Conservation (phyloP, 1,140 invertebrate species). For the Bombyx mandarina region DNA sequence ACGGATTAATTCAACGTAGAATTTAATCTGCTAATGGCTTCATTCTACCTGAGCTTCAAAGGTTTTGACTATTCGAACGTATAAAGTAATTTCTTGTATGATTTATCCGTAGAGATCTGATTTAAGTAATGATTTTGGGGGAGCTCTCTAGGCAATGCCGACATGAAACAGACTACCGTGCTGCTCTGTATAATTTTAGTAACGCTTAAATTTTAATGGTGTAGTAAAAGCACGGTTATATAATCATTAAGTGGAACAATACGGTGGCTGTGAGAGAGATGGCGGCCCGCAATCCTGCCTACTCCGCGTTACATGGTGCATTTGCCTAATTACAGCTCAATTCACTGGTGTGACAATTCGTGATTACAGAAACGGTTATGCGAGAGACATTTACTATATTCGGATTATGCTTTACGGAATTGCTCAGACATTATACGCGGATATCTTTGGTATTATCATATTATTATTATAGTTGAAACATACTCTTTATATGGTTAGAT, state of each 20-base stretch:
- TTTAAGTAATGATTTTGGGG: slow-evolving; percentile 36
- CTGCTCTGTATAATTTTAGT: slow-evolving; percentile 60
- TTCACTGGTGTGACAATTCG: slow-evolving; percentile 57
- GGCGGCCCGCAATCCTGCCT: slow-evolving; percentile 25
- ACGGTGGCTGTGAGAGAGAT: slow-evolving; percentile 22
- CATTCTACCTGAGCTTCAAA: no score
- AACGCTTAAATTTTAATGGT: slow-evolving; percentile 70
- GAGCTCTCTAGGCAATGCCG: slow-evolving; percentile 41
- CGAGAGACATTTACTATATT: slow-evolving; percentile 31
- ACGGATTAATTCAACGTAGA: no score
- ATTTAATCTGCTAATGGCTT: no score
- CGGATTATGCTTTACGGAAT: slow-evolving; percentile 26
- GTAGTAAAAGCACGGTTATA: slow-evolving; percentile 69
- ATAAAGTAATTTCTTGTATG: no score
- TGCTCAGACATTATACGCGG: slow-evolving; percentile 20
- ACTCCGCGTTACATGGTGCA: slow-evolving; percentile 58
- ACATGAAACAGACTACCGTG: slow-evolving; percentile 49
- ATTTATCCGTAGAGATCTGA: slow-evolving; percentile 11
- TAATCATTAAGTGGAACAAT: slow-evolving; percentile 65
- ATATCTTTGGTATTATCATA: slow-evolving; percentile 5
- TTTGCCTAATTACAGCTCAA: slow-evolving; percentile 64
- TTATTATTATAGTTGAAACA: no score
- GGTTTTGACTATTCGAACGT: no score
- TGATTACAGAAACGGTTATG: slow-evolving; percentile 57
- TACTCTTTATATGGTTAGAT: no score